A percentile compares a stretch with the other conserved stretches of the same genome.
Evolutionary conservation across 2,888 invertebrate species (phyloP).

Genomic region (Spodoptera littoralis): DNA sequence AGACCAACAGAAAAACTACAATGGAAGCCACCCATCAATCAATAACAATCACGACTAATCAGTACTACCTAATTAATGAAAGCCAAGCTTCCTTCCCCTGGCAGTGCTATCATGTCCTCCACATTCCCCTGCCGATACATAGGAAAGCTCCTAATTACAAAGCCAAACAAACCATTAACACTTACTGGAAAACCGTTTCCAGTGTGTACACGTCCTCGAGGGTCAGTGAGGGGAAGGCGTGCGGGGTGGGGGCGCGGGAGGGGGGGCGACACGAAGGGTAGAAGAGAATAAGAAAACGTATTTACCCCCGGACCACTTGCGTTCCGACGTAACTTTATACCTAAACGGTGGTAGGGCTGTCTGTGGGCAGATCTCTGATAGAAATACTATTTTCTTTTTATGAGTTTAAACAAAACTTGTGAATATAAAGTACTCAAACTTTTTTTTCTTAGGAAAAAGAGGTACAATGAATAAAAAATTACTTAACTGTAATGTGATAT

Average conservation of each 20-base stretch:
- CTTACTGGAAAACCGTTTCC: constrained; percentile 57
- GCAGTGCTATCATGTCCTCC: constrained; percentile 34
- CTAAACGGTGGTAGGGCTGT: constrained; percentile 73
- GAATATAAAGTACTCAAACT: too few relatives aligned
- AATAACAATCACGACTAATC: neutral
- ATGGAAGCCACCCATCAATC: too few relatives aligned
- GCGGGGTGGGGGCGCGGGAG: constrained; percentile 14
- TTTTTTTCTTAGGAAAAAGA: too few relatives aligned
- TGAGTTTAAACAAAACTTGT: too few relatives aligned
- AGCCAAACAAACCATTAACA: constrained; percentile 75
- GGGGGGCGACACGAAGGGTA: constrained; percentile 36
- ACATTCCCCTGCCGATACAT: constrained; percentile 30
- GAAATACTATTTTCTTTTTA: neutral
- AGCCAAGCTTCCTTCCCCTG: neutral
- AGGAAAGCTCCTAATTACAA: constrained; percentile 71
- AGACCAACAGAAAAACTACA: too few relatives aligned
- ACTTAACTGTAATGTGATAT: neutral
- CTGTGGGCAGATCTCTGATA: too few relatives aligned
- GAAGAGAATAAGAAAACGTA: constrained; percentile 76
- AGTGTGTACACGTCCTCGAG: constrained; percentile 59
- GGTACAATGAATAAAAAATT: neutral
- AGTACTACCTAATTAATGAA: neutral
- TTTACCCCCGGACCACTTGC: constrained; percentile 78
- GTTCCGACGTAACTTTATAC: constrained; percentile 77
- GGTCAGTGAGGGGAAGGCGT: constrained; percentile 49